Percentiles rank a stretch among this genome's conserved stretches.
phyloP scores from a whole-genome alignment of 37 sponge, comb jelly and placozoan genomes.

The Axinella damicornis region DNA sequence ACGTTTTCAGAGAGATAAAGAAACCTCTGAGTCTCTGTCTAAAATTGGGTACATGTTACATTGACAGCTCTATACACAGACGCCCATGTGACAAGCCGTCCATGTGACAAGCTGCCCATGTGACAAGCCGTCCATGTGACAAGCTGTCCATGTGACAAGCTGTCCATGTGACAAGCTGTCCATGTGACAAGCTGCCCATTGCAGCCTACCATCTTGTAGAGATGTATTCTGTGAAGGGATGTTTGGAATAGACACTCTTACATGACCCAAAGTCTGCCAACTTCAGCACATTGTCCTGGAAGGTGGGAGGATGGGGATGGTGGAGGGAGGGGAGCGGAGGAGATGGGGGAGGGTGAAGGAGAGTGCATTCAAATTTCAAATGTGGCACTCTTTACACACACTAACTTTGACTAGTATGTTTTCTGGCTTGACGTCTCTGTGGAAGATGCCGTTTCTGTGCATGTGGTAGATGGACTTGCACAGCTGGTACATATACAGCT shows the following conservation, averaged over 20 bases:
- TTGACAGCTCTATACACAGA: too few species aligned
- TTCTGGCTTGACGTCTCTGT: conserved; percentile 99
- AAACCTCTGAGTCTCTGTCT: too few species aligned
- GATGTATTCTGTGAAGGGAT: conserved; percentile 99
- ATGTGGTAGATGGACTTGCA: conserved; percentile 95
- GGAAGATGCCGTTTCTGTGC: conserved; percentile 99
- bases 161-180: too few species aligned
- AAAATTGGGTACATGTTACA: too few species aligned
- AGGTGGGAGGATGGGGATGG: neutral
- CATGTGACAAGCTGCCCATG: too few species aligned
- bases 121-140: too few species aligned
- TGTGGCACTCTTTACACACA: neutral
- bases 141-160: too few species aligned
- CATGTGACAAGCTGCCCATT: too few species aligned
- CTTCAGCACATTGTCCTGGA: conserved; percentile 38
- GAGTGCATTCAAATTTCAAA: neutral
- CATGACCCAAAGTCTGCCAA: conserved; percentile 92
- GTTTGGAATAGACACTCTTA: conserved; percentile 92
- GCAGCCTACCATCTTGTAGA: conserved; percentile 94
- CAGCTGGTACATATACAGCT: conserved; percentile 94
- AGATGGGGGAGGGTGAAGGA: neutral
- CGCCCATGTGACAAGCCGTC: too few species aligned
- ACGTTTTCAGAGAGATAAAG: too few species aligned
- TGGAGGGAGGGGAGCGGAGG: neutral
- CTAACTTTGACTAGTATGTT: conserved; percentile 88